Conservation (phyloP, 2,113 vertebrate species). For the Chamaetylas fuelleborni region DNA sequence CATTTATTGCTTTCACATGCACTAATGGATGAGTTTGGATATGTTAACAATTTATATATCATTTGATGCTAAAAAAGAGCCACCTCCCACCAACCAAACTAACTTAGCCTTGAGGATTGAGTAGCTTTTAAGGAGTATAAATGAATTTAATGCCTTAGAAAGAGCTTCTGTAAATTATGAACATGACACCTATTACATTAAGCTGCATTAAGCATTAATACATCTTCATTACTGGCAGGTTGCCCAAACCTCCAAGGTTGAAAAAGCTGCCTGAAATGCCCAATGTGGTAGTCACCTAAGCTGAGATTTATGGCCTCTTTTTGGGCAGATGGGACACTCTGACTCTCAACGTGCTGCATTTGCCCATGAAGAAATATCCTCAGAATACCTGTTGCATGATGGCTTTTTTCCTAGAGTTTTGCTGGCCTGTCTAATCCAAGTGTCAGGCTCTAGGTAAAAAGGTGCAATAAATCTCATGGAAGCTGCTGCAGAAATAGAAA, state of each 20-base stretch:
- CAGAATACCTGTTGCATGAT: neutral
- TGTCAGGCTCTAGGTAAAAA: neutral
- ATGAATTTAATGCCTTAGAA: conserved; percentile 99
- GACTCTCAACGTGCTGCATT: neutral
- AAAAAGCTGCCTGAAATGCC: conserved; percentile 86
- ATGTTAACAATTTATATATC: conserved; percentile 99
- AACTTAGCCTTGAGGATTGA: conserved; percentile 93
- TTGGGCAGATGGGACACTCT: conserved; percentile 6
- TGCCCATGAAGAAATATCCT: conserved; percentile 29
- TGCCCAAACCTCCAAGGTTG: conserved; percentile 98
- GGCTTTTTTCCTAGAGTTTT: neutral
- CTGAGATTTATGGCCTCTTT: conserved; percentile 60
- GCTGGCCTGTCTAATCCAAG: neutral
- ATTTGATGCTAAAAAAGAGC: conserved; percentile 90
- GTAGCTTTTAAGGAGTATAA: conserved; percentile 99
- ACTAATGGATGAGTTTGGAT: conserved; percentile 99
- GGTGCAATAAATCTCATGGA: neutral
- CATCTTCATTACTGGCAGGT: conserved; percentile 99
- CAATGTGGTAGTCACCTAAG: conserved; percentile 72
- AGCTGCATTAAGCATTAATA: conserved; percentile 99
- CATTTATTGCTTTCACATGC: conserved; percentile 91
- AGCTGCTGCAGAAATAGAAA: neutral
- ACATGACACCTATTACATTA: conserved; percentile 99
- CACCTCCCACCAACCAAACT: conserved; percentile 77
- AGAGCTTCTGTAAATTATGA: conserved; percentile 99